phyloP scores from a whole-genome alignment of 2,113 vertebrate genomes.

The Cyprinodon brontotheroides region DNA sequence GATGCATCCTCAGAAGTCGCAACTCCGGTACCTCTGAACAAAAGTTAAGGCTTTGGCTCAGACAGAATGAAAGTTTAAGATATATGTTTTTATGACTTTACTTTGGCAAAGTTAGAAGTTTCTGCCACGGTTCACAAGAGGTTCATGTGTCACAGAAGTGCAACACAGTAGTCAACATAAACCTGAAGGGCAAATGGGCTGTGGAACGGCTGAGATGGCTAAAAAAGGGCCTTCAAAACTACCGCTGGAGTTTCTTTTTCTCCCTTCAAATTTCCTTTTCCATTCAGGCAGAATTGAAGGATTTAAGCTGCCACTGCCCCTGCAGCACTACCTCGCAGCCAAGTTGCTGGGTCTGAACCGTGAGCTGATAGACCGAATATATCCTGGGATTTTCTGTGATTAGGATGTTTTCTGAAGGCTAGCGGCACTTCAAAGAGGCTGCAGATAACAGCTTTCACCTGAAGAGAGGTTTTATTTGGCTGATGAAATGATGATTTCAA shows the following conservation, averaged over 20 bases:
- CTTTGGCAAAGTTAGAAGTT: constrained; percentile 19
- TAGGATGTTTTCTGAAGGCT: constrained; percentile 34
- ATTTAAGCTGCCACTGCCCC: constrained; percentile 7
- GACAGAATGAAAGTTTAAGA: constrained; percentile 1
- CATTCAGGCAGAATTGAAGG: constrained; percentile 22
- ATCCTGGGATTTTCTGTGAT: constrained; percentile 23
- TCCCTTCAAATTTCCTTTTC: constrained; percentile 19
- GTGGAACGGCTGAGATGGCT: constrained; percentile 54
- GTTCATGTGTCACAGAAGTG: constrained; percentile 62
- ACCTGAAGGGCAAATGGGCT: constrained; percentile 54
- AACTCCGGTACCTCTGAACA: not conserved
- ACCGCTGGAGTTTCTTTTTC: constrained; percentile 3
- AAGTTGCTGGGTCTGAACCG: constrained; percentile 1
- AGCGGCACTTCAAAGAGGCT: constrained; percentile 35
- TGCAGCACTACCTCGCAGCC: not conserved
- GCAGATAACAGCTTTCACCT: constrained; percentile 30
- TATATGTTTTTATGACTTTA: constrained; percentile 7
- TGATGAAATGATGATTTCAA: constrained; percentile 58
- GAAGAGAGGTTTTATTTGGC: constrained; percentile 38
- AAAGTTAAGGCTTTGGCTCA: constrained; percentile 3
- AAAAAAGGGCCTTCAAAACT: constrained; percentile 32
- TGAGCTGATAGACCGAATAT: not conserved
- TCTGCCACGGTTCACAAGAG: constrained; percentile 51
- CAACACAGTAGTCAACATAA: constrained; percentile 45
- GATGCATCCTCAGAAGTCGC: constrained; percentile 8